Base-by-base conservation (phyloP, 2,888 invertebrate species). In the Molanna angustata region DNA sequence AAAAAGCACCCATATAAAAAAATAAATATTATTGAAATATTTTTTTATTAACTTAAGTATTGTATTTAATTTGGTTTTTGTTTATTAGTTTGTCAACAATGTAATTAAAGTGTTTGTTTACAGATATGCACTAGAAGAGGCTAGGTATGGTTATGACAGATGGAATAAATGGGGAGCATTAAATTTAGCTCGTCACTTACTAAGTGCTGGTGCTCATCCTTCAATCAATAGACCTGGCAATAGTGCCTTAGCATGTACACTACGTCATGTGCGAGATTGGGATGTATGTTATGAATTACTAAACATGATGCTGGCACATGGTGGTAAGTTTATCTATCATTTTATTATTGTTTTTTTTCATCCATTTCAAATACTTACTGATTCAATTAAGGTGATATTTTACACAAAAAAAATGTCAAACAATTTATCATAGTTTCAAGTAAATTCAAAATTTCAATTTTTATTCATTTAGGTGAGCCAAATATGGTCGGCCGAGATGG, bases 91-190 rank as follows among this genome's bases (percentile, higher is more conserved):
- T n/a, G n/a, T n/a, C n/a, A n/a, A n/a, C n/a, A 27, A 11, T 27
- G 11, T 6, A 27, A 27, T 27, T 11, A 27, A 27, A 7, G 27
- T 27, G 27, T 2, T 33, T 33, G 1, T 9, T 7, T 54, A 31
- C 16, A 60, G 84, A 18, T 85, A 85, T 66, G 84, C 85, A 1
- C 64, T 86, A 58, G 86, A 86, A 66, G 86, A 86, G 66, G 83
- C 83, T 9, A 68, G 69, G 55, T 67, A 82, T 63, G 84, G 84
- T 4, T 83, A 84, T 62, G 80, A 83, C 62, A 82, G 82, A 57
- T 86, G 85, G 85, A 84, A 83, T 63, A 86, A 86, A 64, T 86
- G 86, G 81, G 86, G 86, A 65, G 83, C 88, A 41, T 69, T 88
- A 47, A 85, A 85, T 67, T 73, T 87, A 61, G 83, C 87, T 22